Evolutionary conservation across 2,888 invertebrate species (phyloP).

Genomic region (Noctuana brunneofusca): DNA sequence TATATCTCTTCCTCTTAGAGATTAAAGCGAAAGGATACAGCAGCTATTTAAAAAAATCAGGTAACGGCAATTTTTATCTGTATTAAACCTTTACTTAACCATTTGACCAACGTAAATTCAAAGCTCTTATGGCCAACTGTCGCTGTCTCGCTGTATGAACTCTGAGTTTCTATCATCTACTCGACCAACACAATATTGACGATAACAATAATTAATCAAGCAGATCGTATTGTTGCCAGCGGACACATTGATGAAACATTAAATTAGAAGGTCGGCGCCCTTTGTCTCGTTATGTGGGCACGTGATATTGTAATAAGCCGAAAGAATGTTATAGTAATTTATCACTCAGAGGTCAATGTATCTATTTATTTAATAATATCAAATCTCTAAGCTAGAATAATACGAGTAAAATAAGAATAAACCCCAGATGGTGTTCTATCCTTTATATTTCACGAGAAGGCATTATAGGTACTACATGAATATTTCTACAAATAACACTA

Average conservation of each 20-base stretch:
- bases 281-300: conserved; percentile 1
- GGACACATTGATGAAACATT: conserved; percentile 14
- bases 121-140: background rate
- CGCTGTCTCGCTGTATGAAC: background rate
- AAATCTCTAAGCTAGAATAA: too few species aligned
- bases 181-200: background rate
- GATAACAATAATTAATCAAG: conserved; percentile 21
- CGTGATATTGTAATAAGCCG: background rate
- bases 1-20: too few species aligned
- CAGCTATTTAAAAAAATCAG: background rate
- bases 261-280: conserved; percentile 20
- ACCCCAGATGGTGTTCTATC: background rate
- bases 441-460: too few species aligned
- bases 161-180: background rate
- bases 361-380: background rate
- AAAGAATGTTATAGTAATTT: conserved; percentile 4
- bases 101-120: conserved; percentile 6
- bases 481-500: too few species aligned
- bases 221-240: conserved; percentile 9
- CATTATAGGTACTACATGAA: too few species aligned
- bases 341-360: background rate
- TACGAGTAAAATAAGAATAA: too few species aligned
- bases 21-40: too few species aligned
- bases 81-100: background rate
- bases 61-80: background rate